phyloP scores from a whole-genome alignment of 2,797 vertebrate species.

The Lacerta bilineata region DNA sequence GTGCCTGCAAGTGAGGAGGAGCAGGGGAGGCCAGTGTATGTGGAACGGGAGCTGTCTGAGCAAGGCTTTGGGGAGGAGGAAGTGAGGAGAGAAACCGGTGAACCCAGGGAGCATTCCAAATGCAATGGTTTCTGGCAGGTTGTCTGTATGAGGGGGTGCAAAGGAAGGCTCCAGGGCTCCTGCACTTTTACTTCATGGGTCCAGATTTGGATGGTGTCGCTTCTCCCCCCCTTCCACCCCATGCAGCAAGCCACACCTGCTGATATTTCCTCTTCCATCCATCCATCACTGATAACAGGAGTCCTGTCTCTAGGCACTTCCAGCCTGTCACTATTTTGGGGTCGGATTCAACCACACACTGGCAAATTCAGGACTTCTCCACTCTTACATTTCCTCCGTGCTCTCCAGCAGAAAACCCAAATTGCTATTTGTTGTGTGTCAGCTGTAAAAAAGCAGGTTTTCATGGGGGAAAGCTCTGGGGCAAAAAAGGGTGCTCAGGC shows the following conservation, averaged over 20 bases:
- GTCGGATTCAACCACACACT: too few relatives aligned
- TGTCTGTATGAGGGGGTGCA: neutral
- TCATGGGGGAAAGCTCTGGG: too few relatives aligned
- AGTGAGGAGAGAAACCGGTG: neutral
- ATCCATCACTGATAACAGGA: neutral
- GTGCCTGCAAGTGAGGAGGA: neutral
- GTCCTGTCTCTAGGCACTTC: too few relatives aligned
- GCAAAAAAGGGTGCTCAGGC: too few relatives aligned
- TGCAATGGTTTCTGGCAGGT: neutral
- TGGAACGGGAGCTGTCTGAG: neutral
- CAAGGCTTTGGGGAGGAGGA: too few relatives aligned
- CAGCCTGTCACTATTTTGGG: too few relatives aligned
- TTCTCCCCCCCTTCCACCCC: neutral
- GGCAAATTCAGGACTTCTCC: too few relatives aligned
- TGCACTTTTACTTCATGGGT: neutral
- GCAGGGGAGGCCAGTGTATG: neutral
- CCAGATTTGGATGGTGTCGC: neutral
- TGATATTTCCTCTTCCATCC: neutral
- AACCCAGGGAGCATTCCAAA: slow-evolving; percentile 39
- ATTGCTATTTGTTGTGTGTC: too few relatives aligned
- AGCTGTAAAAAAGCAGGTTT: too few relatives aligned
- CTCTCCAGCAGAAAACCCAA: too few relatives aligned
- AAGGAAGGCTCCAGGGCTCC: too few relatives aligned
- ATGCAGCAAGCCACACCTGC: neutral
- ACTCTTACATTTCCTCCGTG: too few relatives aligned